These are phyloP conservation scores for Meandrusa payeni DNA, from an alignment of 2,888 invertebrate genomes.

Conservation along the genomic window DNA sequence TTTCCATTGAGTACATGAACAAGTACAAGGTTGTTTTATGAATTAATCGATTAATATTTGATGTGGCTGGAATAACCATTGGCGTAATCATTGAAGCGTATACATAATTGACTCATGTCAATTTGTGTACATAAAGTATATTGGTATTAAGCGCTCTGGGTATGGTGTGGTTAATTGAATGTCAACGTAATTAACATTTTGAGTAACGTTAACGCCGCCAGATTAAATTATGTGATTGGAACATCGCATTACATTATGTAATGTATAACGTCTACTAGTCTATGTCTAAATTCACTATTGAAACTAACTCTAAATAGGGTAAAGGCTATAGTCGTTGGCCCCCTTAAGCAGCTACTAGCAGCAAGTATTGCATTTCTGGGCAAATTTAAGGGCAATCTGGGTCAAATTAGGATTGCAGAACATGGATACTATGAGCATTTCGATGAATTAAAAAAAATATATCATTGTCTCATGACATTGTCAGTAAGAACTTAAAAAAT, in stretches of 20 bases:
- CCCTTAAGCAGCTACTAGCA: too few species aligned
- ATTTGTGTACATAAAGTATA: slow-evolving; percentile 22
- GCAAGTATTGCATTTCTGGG: too few species aligned
- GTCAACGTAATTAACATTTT: slow-evolving; percentile 22
- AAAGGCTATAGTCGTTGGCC: too few species aligned
- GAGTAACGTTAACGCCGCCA: slow-evolving; percentile 8
- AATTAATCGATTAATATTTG: slow-evolving; percentile 21
- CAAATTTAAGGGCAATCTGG: too few species aligned
- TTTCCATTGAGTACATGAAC: slow-evolving; percentile 16
- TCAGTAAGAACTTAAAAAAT: too few species aligned
- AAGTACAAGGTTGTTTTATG: slow-evolving; percentile 8
- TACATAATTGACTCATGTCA: slow-evolving; percentile 17
- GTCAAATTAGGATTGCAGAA: too few species aligned
- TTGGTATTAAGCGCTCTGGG: slow-evolving; percentile 15
- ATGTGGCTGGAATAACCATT: slow-evolving; percentile 13
- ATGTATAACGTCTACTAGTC: too few species aligned
- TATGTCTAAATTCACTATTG: too few species aligned
- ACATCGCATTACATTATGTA: slow-evolving; percentile 4
- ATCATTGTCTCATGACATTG: too few species aligned
- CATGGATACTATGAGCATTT: too few species aligned
- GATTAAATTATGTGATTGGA: slow-evolving; percentile 23
- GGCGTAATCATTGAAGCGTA: slow-evolving; percentile 18
- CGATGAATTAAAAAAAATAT: too few species aligned
- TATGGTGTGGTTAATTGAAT: slow-evolving; percentile 23
- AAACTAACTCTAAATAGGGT: too few species aligned